Percentiles rank a stretch among this genome's conserved stretches.
These are phyloP conservation scores for Jordanella pulchra DNA, from an alignment of 2,797 vertebrate species.

Conservation along the genomic window DNA sequence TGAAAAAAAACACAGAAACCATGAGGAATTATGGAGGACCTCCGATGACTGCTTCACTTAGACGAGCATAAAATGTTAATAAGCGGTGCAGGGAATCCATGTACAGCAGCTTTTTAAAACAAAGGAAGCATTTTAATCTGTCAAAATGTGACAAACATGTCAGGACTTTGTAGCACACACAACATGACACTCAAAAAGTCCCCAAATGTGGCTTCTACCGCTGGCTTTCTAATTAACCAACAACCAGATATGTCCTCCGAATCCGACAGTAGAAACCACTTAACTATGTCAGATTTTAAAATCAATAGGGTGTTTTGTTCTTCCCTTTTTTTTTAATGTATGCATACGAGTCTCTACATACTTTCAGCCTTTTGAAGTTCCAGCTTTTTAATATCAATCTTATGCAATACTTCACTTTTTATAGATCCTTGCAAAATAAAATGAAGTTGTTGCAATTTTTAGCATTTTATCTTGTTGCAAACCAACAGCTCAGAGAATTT, in stretches of 20 bases:
- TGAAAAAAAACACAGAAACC: conserved; percentile 13
- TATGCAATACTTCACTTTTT: neutral
- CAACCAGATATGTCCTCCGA: neutral
- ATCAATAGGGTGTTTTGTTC: neutral
- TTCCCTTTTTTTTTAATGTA: neutral
- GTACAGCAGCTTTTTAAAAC: conserved; percentile 1
- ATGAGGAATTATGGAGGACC: neutral
- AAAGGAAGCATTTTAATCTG: conserved; percentile 3
- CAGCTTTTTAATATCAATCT: neutral
- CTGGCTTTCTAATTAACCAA: neutral
- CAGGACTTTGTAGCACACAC: neutral
- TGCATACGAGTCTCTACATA: neutral
- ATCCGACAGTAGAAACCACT: neutral
- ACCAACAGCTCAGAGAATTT: too few relatives aligned
- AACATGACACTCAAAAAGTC: neutral
- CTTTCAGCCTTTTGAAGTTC: neutral
- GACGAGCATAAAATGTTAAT: neutral
- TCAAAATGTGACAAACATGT: conserved; percentile 4
- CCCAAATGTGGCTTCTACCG: neutral
- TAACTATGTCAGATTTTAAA: neutral
- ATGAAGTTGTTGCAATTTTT: neutral
- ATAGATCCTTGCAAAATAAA: neutral
- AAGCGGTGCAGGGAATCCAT: neutral
- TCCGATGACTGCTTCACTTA: neutral
- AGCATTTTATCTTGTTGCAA: too few relatives aligned